A percentile compares a stretch with the other conserved stretches of the same genome.
These are phyloP conservation scores for Hypothenemus hampei DNA, from an alignment of 1,140 invertebrate genomes.

Conservation along the genomic window DNA sequence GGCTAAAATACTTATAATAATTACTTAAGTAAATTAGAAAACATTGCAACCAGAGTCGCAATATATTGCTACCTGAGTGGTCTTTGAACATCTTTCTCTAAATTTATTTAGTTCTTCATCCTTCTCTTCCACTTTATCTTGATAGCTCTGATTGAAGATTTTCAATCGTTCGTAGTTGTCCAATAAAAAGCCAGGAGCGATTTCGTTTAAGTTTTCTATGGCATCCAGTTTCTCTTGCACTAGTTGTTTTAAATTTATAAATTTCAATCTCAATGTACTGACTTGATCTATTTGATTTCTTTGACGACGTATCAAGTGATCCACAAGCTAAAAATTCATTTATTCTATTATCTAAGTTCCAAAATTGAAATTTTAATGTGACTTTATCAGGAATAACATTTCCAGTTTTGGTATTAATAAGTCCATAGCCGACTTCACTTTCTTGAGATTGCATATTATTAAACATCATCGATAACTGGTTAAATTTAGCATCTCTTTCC, in stretches of 20 bases:
- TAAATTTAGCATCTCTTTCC: conserved; percentile 14
- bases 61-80: conserved; percentile 38
- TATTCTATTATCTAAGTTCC: not conserved
- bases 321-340: conserved; percentile 14
- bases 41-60: no score
- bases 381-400: conserved; percentile 22
- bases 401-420: conserved; percentile 26
- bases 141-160: conserved; percentile 41
- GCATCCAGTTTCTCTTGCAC: conserved; percentile 27
- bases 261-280: conserved; percentile 30
- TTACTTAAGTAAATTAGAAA: no score
- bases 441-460: conserved; percentile 19
- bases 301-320: conserved; percentile 30
- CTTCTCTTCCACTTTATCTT: conserved; percentile 43
- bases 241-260: conserved; percentile 28
- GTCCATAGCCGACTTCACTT: conserved; percentile 13
- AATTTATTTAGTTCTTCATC: conserved; percentile 38
- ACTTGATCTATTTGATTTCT: conserved; percentile 27
- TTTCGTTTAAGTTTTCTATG: conserved; percentile 17
- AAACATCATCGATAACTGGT: conserved; percentile 3
- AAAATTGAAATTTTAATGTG: not conserved
- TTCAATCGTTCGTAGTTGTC: conserved; percentile 41
- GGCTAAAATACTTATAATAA: conserved; percentile 36
- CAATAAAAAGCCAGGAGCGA: conserved; percentile 30
- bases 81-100: conserved; percentile 32